Conservation (phyloP, 2,888 invertebrate genomes). For the Tyria jacobaeae region DNA sequence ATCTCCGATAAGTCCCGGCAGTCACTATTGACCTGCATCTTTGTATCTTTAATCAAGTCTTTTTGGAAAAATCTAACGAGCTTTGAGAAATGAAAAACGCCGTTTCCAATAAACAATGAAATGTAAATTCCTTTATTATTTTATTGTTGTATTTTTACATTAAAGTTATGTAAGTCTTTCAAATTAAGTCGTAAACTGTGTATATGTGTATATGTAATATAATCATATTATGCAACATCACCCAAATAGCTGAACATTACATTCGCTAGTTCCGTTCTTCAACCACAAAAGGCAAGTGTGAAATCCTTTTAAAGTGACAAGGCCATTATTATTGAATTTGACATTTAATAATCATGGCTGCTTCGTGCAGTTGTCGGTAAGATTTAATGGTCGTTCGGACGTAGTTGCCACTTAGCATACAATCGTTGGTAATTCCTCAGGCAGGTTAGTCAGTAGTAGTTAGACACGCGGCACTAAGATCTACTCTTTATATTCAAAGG, state of each 20-base stretch:
- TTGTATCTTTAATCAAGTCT: no score
- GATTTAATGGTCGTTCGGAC: constrained; percentile 49
- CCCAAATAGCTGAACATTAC: constrained; percentile 10
- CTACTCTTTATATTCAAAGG: constrained; percentile 73
- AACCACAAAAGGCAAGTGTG: constrained; percentile 38
- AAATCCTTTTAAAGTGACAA: constrained; percentile 46
- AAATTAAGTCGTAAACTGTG: not conserved
- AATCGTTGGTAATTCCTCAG: constrained; percentile 79
- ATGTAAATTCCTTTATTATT: no score
- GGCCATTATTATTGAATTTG: constrained; percentile 49
- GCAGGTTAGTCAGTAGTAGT: constrained; percentile 53
- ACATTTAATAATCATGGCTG: constrained; percentile 47
- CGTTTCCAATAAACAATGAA: no score
- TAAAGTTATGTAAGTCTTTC: no score
- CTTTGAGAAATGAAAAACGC: no score
- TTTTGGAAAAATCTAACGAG: no score
- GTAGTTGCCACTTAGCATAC: constrained; percentile 75
- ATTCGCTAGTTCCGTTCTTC: constrained; percentile 45
- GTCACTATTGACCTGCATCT: no score
- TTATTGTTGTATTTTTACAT: no score
- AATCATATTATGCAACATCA: constrained; percentile 1
- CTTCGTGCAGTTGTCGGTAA: constrained; percentile 25
- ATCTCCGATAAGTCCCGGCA: no score
- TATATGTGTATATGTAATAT: not conserved
- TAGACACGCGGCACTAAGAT: constrained; percentile 80